Evolutionary conservation across 2,888 invertebrate species (phyloP), one percentile per base, ranked within the genome.

Genomic region (Argyra leucocephala): DNA sequence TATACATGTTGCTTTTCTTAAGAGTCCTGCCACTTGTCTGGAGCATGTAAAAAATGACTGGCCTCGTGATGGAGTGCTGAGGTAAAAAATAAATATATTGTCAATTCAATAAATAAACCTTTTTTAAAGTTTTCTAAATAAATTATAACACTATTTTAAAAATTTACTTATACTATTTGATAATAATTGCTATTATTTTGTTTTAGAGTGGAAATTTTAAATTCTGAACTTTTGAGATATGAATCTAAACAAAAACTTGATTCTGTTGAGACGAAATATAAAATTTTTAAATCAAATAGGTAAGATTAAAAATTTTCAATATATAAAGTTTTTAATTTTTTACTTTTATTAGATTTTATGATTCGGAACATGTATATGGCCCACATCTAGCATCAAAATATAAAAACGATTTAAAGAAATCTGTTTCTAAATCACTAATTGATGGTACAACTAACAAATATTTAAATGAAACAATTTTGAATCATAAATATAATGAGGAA

Each of bases 21-120:
- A 92, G 74, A 87, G 93, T 68, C 96, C 97, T 9, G 91, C 93
- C 65, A 93, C 93, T 72, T 99, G 99, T 78, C 83, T 99, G 72
- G 88, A 93, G 76, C 88, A 92, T 77, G 87, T 96, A 37, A 87
- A 89, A 75, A 86, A 89, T 70, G 86, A 89, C 15, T 99, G 98
- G 98, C 97, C 98, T 0, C 83, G 93, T 68, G 93, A 96, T 79
- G 98, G 98, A 5, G 93, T 99, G 70, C 82, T 99, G 22, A 72
- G 78, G 78, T 75, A 68, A 69, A 64, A 67, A 4, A 31, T 6
- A 31, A 31, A 26, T 26, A 15, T 9, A 37, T 10, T 15, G 3
- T 37, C 12, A 37, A 37, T 37, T 10, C 37, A 12, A 12, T 37
- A 37, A 37, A 9, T 37, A 10, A 37, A 3, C 12, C n/a, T n/a